phyloP scores from a whole-genome alignment of 2,888 invertebrate species.

The Lysandra coridon region DNA sequence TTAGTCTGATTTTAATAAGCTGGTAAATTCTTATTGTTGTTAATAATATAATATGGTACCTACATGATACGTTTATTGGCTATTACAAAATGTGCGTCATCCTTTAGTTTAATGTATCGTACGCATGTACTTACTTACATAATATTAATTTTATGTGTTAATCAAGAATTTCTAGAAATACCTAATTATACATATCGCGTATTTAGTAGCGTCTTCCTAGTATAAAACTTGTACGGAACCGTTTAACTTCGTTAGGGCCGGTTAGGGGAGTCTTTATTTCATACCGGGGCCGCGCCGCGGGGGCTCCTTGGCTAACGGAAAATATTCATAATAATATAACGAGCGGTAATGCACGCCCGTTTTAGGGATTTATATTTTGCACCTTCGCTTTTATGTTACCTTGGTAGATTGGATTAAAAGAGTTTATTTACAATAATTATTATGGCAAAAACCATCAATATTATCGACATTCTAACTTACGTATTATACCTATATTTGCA shows the following conservation, averaged over 20 bases:
- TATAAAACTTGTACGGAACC: conserved; percentile 48
- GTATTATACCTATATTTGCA: background rate
- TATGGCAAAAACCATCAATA: too few species aligned
- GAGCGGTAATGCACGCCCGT: conserved; percentile 31
- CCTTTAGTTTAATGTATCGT: too few species aligned
- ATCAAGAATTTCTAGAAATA: background rate
- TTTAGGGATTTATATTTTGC: conserved; percentile 28
- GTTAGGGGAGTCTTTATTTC: conserved; percentile 48
- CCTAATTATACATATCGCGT: conserved; percentile 28
- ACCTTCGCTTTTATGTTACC: conserved; percentile 28
- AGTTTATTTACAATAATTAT: too few species aligned
- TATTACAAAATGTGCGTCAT: too few species aligned
- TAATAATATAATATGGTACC: too few species aligned
- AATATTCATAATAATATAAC: conserved; percentile 46
- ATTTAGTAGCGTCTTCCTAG: conserved; percentile 38
- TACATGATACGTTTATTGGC: too few species aligned
- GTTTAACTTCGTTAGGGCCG: conserved; percentile 48
- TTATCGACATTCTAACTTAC: too few species aligned
- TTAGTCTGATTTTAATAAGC: too few species aligned
- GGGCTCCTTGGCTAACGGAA: conserved; percentile 46
- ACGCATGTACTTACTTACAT: too few species aligned
- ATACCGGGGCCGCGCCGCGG: conserved; percentile 35
- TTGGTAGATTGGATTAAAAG: conserved; percentile 2
- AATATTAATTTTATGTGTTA: too few species aligned
- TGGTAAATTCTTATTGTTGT: too few species aligned